Evolutionary conservation across 2,797 vertebrate species (phyloP).

Genomic region (Phataginus tricuspis): DNA sequence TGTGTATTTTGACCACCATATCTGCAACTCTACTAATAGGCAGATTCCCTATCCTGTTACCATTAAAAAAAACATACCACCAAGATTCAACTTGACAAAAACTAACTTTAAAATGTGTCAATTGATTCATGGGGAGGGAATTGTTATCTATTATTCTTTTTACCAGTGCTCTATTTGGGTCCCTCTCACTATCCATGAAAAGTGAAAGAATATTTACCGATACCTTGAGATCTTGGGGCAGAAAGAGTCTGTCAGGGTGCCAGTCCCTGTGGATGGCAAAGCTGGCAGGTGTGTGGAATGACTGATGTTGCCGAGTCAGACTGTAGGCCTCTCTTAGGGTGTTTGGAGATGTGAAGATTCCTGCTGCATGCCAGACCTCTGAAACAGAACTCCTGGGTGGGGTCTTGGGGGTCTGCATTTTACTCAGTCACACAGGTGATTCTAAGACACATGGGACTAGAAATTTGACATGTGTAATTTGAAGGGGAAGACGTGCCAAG

Average conservation of each 20-base stretch:
- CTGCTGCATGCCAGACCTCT: neutral
- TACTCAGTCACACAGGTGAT: neutral
- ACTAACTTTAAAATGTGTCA: neutral
- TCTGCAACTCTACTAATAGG: neutral
- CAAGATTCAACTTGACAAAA: neutral
- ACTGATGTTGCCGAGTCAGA: neutral
- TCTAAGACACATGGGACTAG: neutral
- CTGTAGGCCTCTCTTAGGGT: accelerated
- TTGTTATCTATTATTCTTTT: neutral
- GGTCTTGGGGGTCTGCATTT: neutral
- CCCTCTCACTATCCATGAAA: neutral
- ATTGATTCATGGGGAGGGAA: neutral
- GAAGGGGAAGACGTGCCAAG: neutral
- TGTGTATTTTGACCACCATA: neutral
- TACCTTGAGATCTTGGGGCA: neutral
- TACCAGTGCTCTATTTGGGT: neutral
- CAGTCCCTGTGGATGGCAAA: neutral
- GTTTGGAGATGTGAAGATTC: neutral
- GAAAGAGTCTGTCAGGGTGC: neutral
- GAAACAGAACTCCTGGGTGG: neutral
- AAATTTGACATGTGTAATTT: neutral
- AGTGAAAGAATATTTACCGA: neutral
- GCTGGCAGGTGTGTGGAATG: neutral
- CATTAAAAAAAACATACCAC: neutral
- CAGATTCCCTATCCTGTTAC: neutral